Conservation (phyloP, 2,797 vertebrate species). For the Sebastes hubbsi region DNA sequence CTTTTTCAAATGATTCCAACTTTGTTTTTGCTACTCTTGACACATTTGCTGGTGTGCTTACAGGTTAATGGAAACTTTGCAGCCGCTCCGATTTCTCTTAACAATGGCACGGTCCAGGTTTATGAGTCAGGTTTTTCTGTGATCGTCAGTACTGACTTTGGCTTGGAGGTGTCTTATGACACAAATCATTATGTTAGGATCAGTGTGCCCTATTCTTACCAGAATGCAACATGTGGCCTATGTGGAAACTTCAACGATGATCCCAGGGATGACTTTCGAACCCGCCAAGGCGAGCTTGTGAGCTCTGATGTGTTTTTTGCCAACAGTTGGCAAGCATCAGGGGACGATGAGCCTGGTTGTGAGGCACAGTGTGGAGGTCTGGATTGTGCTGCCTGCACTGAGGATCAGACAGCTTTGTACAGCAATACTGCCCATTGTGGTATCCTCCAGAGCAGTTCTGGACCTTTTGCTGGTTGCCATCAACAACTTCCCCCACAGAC, state of each 20-base stretch:
- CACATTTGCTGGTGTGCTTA: background rate
- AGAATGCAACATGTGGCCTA: constrained; percentile 72
- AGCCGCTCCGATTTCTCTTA: constrained; percentile 63
- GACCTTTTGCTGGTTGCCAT: constrained; percentile 74
- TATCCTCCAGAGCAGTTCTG: constrained; percentile 54
- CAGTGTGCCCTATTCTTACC: constrained; percentile 61
- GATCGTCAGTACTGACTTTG: constrained; percentile 68
- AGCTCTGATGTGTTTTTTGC: constrained; percentile 67
- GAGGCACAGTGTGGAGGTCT: constrained; percentile 43
- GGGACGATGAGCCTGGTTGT: constrained; percentile 49
- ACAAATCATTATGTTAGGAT: constrained; percentile 55
- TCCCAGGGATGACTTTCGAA: constrained; percentile 70
- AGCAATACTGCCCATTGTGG: constrained; percentile 54
- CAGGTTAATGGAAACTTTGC: constrained; percentile 72
- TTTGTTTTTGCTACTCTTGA: background rate
- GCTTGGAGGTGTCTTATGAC: constrained; percentile 74
- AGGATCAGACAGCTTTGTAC: constrained; percentile 32
- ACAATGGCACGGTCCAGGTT: constrained; percentile 57
- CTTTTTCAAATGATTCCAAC: background rate
- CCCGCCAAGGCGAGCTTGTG: constrained; percentile 32
- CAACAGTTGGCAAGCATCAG: constrained; percentile 64
- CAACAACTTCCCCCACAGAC: constrained; percentile 11
- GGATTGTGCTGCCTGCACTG: constrained; percentile 42
- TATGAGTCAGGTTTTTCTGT: constrained; percentile 71
- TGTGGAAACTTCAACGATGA: constrained; percentile 75